Evolutionary conservation across 2,113 vertebrate species (phyloP), one percentile per base, ranked within the genome.

Genomic region (Narcine bancroftii): DNA sequence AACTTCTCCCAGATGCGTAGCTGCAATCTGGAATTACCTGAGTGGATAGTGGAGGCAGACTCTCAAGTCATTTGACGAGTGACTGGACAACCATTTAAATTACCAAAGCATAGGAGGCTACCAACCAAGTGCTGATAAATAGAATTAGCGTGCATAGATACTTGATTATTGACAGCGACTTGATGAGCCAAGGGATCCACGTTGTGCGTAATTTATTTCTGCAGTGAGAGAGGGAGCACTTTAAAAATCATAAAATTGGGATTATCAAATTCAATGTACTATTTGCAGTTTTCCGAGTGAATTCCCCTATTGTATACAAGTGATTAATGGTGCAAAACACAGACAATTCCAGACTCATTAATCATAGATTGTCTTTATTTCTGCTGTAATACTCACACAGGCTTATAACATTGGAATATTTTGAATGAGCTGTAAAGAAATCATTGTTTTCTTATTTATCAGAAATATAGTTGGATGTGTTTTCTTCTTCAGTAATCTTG

Each of bases 241-340:
- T 33, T 63, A 63, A 7, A 33, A 56, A 89, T n/a, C 21, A 42
- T 65, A 89, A 6, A 24, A 36, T 3, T 2, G 65, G 39, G 24
- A 63, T 66, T 42, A 89, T 65, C 60, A 89, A 7, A 2, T 89
- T 56, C 85, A 6, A 29, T 85, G 47, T 85, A 29, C 81, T 89
- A 60, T 89, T 89, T 89, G 36, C 81, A 89, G 60, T 65, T 89
- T 42, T 89, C 36, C 60, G 65, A 39, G 17, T 89, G 17, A 39
- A 66, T 60, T 26, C 17, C 42, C 60, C 85, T 66, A 21, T 26
- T 89, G 36, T n/a, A 21, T 89, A 36, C 36, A 36, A n/a, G 29
- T 89, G 56, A 89, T 89, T 89, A 65, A 89, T 63, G 56, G 56
- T 39, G 36, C 29, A 89, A 60, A 89, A 36, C 6, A 39, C 83